phyloP scores from a whole-genome alignment of 2,888 invertebrate genomes.

The Acronicta aceris region DNA sequence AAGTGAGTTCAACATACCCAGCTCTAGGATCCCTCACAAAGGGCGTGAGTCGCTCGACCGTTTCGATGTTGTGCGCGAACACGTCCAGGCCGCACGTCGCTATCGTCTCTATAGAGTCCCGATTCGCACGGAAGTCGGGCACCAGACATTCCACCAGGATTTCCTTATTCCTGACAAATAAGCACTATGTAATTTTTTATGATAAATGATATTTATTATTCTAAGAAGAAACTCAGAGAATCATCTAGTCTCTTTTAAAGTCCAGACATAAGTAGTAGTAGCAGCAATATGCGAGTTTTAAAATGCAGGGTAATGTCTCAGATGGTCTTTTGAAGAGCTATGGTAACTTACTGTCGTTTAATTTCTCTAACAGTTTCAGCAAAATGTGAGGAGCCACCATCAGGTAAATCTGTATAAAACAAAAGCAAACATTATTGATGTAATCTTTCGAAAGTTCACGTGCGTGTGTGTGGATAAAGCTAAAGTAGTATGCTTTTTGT shows the following conservation, averaged over 20 bases:
- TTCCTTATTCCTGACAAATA: slow-evolving; percentile 90
- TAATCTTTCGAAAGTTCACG: no score
- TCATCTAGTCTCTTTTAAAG: no score
- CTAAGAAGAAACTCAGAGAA: no score
- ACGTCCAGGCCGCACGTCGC: slow-evolving; percentile 97
- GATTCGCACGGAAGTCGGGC: slow-evolving; percentile 97
- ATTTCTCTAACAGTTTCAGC: slow-evolving; percentile 97
- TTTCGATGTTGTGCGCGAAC: slow-evolving; percentile 99
- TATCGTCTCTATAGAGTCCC: slow-evolving; percentile 92
- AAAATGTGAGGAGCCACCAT: slow-evolving; percentile 98
- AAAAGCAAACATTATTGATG: not conserved
- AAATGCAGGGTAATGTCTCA: no score
- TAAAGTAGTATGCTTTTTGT: no score
- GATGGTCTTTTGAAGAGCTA: no score
- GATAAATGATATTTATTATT: no score
- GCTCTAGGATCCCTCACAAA: slow-evolving; percentile 98
- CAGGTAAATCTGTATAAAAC: slow-evolving; percentile 93
- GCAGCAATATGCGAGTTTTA: no score
- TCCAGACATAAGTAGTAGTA: no score
- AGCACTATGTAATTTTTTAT: no score
- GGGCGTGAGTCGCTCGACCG: slow-evolving; percentile 96
- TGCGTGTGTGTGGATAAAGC: no score
- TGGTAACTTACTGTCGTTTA: slow-evolving; percentile 91
- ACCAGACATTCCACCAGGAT: slow-evolving; percentile 98
- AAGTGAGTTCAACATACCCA: slow-evolving; percentile 88